These are phyloP conservation scores for Rhamphomyia laevipes DNA, from an alignment of 2,888 invertebrate species.

Conservation along the genomic window DNA sequence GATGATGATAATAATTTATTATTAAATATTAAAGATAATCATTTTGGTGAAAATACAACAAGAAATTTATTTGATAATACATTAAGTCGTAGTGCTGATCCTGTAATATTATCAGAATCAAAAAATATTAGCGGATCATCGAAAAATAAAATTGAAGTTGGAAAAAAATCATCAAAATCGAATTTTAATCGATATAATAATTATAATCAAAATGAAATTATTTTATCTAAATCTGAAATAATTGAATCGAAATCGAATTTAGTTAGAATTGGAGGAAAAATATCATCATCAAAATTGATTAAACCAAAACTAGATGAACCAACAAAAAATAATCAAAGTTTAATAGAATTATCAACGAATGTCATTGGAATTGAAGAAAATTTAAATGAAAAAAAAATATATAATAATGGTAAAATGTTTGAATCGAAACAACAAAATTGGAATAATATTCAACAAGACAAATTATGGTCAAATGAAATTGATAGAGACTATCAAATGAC, in stretches of 20 bases:
- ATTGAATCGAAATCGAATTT: conserved; percentile 19
- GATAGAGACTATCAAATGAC: background rate
- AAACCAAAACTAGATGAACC: conserved; percentile 11
- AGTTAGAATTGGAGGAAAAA: background rate
- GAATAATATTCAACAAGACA: background rate
- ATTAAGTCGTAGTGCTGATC: conserved; percentile 30
- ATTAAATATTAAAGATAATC: conserved; percentile 52
- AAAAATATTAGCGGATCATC: background rate
- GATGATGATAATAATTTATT: conserved; percentile 8
- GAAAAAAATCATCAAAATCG: background rate
- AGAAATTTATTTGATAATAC: conserved; percentile 25
- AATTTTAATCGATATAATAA: background rate
- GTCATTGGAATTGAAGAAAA: background rate
- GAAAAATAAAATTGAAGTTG: background rate
- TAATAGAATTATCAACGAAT: background rate
- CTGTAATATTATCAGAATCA: background rate
- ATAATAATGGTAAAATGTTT: background rate
- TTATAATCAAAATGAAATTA: conserved; percentile 14
- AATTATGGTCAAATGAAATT: background rate
- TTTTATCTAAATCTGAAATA: conserved; percentile 33
- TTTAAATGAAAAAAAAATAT: background rate
- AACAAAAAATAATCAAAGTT: conserved; percentile 16
- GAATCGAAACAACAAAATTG: background rate
- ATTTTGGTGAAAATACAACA: conserved; percentile 44
- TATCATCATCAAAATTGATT: conserved; percentile 22